Percentiles rank a stretch among this genome's conserved stretches.
Conservation (phyloP, 1,140 invertebrate species). For the Eciton burchellii region DNA sequence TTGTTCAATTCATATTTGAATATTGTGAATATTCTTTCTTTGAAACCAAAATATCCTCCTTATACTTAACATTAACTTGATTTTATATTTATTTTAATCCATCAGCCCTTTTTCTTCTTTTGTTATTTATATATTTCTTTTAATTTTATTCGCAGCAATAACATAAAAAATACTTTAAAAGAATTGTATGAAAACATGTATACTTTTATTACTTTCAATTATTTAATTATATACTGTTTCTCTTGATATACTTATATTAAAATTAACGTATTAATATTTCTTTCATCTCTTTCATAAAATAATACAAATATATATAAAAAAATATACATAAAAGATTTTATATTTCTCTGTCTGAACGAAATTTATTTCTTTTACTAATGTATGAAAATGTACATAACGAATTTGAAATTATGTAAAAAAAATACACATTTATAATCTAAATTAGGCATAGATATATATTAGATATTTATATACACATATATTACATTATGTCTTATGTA, state of each 20-base stretch:
- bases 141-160: not conserved
- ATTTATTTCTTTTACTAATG: conserved; percentile 26
- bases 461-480: conserved; percentile 33
- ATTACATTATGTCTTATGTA: conserved; percentile 61
- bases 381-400: conserved; percentile 34
- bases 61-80: conserved; percentile 38
- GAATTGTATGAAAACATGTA: not conserved
- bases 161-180: too few species aligned
- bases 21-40: conserved; percentile 17
- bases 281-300: conserved; percentile 21
- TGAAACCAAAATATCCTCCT: not conserved
- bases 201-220: conserved; percentile 14
- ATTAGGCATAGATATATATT: conserved; percentile 41
- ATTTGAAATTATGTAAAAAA: conserved; percentile 13
- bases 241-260: too few species aligned
- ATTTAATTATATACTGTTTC: conserved; percentile 5
- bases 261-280: too few species aligned
- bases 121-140: conserved; percentile 17
- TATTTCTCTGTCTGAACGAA: too few species aligned
- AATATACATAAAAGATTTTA: not conserved
- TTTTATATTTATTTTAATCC: conserved; percentile 12
- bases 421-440: not conserved
- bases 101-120: not conserved
- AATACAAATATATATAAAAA: conserved; percentile 56
- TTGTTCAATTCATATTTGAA: not conserved